Evolutionary conservation across 2,888 invertebrate species (phyloP).

Genomic region (Yponomeuta malinellus): DNA sequence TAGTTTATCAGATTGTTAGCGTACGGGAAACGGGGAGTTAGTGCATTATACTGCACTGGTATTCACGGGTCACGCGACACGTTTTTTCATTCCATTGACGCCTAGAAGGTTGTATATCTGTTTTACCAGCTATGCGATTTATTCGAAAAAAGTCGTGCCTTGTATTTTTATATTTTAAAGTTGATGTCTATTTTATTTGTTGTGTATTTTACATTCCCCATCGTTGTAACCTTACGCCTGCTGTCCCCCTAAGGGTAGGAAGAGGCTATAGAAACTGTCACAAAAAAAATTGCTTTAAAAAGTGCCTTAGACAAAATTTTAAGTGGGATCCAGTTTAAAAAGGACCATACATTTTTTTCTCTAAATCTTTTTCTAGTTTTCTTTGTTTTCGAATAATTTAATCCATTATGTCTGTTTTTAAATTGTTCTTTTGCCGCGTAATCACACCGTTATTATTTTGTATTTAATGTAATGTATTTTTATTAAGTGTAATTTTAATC

Average conservation of each 20-base stretch:
- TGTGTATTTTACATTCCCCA: not conserved
- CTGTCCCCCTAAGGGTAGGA: not conserved
- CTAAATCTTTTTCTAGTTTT: not conserved
- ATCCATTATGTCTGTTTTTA: not conserved
- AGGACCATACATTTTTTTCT: not conserved
- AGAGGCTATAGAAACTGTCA: not conserved
- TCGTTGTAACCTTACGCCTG: not conserved
- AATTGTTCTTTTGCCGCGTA: not conserved
- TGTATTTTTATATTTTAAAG: not conserved
- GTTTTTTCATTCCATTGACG: too few relatives aligned
- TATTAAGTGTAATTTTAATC: not conserved
- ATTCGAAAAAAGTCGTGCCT: not conserved
- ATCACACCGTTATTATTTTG: conserved; percentile 6
- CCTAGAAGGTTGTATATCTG: too few relatives aligned
- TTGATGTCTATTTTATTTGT: not conserved
- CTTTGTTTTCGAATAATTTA: not conserved
- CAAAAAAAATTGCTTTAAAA: not conserved
- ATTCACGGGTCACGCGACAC: too few relatives aligned
- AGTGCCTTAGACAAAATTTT: not conserved
- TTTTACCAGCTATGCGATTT: not conserved
- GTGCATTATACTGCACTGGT: too few relatives aligned
- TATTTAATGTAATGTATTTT: not conserved
- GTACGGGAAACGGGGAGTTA: too few relatives aligned
- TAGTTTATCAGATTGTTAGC: too few relatives aligned
- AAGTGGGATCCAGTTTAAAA: not conserved